Conservation (phyloP, 1,140 invertebrate species). For the Zaprionus vittiger region DNA sequence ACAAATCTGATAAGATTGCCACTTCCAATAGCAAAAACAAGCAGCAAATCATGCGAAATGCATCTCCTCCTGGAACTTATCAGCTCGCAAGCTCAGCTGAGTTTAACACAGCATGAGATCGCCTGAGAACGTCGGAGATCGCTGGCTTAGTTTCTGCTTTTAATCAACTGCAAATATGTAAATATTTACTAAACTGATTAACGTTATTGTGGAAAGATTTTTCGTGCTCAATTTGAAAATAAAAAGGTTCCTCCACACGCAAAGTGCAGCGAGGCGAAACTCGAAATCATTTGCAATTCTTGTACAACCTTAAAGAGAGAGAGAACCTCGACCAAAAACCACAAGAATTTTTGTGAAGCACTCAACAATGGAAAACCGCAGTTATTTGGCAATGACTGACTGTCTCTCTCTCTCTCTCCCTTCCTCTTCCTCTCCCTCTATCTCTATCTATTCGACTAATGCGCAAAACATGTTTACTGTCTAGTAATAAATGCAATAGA, state of each 20-base stretch:
- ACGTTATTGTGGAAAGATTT: slow-evolving; percentile 59
- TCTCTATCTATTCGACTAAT: slow-evolving; percentile 1
- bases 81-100: slow-evolving; percentile 32
- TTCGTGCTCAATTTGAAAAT: slow-evolving; percentile 34
- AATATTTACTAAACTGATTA: slow-evolving; percentile 74
- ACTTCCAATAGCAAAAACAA: slow-evolving; percentile 13
- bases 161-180: slow-evolving; percentile 66
- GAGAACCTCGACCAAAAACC: slow-evolving; percentile 18
- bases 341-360: slow-evolving; percentile 46
- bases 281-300: slow-evolving; percentile 33
- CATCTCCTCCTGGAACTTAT: slow-evolving; percentile 31
- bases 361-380: slow-evolving; percentile 30
- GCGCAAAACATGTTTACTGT: slow-evolving; percentile 42
- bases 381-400: slow-evolving; percentile 72
- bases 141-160: slow-evolving; percentile 41
- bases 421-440: background rate
- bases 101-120: background rate
- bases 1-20: slow-evolving; percentile 36
- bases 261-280: slow-evolving; percentile 51
- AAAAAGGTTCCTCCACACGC: slow-evolving; percentile 45
- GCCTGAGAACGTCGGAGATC: background rate
- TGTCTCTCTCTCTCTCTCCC: background rate
- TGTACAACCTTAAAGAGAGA: slow-evolving; percentile 17
- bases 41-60: slow-evolving; percentile 22
- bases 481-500: slow-evolving; percentile 32